Evolutionary conservation across 2,888 invertebrate genomes (phyloP).

Genomic region (Adelognathus sp.): DNA sequence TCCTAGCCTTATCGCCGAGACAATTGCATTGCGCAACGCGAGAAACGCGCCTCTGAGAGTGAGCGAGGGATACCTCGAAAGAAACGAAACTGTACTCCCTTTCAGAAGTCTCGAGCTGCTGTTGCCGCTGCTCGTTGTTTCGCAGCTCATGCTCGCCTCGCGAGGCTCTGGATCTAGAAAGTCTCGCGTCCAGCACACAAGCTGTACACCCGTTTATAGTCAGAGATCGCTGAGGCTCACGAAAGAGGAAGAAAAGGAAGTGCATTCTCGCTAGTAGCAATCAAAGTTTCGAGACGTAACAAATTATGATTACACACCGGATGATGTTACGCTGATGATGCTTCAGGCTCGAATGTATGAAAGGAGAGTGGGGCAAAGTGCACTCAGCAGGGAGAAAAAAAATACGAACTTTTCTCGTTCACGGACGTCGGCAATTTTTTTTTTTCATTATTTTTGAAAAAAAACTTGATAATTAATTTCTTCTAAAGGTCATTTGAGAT

Average conservation of each 20-base stretch:
- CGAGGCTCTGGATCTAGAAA: conserved; percentile 49
- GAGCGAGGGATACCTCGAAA: conserved; percentile 15
- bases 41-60: conserved; percentile 24
- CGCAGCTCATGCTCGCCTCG: conserved; percentile 7
- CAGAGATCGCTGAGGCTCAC: neutral
- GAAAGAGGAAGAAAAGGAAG: conserved; percentile 18
- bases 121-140: conserved; percentile 24
- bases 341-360: neutral
- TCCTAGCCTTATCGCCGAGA: conserved; percentile 11
- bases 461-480: neutral
- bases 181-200: conserved; percentile 13
- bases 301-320: conserved; percentile 12
- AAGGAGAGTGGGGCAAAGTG: too few species aligned
- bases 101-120: conserved; percentile 30
- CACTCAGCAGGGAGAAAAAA: too few species aligned
- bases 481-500: conserved; percentile 84
- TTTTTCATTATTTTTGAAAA: conserved; percentile 4
- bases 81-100: conserved; percentile 28
- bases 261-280: neutral
- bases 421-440: too few species aligned
- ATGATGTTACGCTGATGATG: conserved; percentile 9
- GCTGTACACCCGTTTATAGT: neutral
- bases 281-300: conserved; percentile 21
- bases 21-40: conserved; percentile 52
- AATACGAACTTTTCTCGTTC: too few species aligned